phyloP scores from a whole-genome alignment of 2,797 vertebrate genomes.

The Semotilus atromaculatus region DNA sequence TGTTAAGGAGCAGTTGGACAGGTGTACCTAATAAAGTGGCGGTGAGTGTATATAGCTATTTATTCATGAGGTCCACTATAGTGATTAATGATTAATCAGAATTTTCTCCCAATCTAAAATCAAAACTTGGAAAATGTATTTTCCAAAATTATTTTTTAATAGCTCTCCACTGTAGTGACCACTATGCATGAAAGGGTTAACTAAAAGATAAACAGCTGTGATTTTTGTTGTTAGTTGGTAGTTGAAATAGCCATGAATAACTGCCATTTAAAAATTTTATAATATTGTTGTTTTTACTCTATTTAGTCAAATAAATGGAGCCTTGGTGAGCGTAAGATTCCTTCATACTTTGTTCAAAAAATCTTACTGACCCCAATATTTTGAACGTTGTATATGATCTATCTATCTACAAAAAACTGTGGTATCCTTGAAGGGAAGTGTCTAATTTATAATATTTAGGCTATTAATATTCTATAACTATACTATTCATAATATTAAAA shows the following conservation, averaged over 20 bases:
- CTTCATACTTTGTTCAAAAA: not conserved
- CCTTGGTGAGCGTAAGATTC: not conserved
- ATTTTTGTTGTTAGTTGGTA: no score
- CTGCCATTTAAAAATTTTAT: not conserved
- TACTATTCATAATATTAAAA: not conserved
- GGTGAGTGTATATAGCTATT: no score
- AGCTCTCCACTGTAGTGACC: no score
- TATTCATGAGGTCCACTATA: no score
- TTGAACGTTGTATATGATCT: not conserved
- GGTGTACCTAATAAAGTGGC: no score
- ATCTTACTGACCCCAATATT: not conserved
- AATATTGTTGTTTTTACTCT: not conserved
- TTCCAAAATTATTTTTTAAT: no score
- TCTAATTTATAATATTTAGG: not conserved
- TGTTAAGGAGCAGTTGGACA: no score
- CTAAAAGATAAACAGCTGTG: no score
- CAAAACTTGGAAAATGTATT: no score
- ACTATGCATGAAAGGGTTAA: no score
- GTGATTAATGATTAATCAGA: no score
- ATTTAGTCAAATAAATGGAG: not conserved
- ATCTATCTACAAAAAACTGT: not conserved
- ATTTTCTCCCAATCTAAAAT: no score
- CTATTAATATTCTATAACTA: not conserved
- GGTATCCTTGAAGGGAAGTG: not conserved
- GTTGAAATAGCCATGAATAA: not conserved